phyloP scores from a whole-genome alignment of 2,888 invertebrate species.

The Pseudococcus jackbeardsleyi region DNA sequence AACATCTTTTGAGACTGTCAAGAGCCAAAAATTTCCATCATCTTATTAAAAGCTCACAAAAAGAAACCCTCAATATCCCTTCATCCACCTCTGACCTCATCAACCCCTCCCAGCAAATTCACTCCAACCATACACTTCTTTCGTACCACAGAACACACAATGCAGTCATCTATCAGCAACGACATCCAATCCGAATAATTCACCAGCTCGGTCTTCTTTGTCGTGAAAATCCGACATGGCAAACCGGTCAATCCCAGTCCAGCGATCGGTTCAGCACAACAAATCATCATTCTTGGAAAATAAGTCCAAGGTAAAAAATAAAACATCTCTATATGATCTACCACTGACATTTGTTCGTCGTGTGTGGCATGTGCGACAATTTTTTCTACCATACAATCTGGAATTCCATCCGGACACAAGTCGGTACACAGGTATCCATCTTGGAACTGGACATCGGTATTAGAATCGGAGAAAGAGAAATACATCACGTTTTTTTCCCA shows the following conservation, averaged over 20 bases:
- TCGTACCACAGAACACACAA: too few species aligned
- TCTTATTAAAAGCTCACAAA: too few species aligned
- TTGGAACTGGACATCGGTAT: not conserved
- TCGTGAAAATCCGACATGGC: not conserved
- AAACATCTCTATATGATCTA: slow-evolving; percentile 33
- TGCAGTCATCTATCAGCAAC: not conserved
- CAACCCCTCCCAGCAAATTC: too few species aligned
- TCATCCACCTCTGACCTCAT: too few species aligned
- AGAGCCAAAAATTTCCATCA: too few species aligned
- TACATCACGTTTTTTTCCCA: not conserved
- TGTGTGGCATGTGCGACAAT: slow-evolving; percentile 55
- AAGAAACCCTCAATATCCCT: too few species aligned
- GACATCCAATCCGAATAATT: not conserved
- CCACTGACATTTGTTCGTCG: slow-evolving; percentile 41
- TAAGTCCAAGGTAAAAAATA: not conserved
- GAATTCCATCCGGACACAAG: not conserved
- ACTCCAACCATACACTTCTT: too few species aligned
- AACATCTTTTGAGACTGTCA: too few species aligned
- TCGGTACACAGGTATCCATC: not conserved
- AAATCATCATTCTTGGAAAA: slow-evolving; percentile 36
- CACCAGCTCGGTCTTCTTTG: not conserved
- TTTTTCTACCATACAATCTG: not conserved
- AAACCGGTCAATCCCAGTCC: not conserved
- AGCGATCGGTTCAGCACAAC: not conserved
- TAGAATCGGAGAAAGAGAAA: not conserved